Conservation (phyloP, 92 coral and sea anemone genomes). For the Montipora capitata region DNA sequence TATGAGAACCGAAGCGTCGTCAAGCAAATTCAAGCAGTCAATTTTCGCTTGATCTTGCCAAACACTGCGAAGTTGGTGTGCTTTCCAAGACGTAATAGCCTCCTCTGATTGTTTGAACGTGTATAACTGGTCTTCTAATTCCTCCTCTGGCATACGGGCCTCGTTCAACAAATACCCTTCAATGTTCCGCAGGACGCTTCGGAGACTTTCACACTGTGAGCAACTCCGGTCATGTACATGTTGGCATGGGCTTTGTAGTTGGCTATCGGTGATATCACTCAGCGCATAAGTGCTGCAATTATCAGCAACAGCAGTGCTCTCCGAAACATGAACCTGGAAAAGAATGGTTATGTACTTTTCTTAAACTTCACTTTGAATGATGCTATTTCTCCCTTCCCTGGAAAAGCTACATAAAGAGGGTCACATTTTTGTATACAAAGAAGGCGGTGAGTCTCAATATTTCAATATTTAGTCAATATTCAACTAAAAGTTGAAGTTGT, state of each 20-base stretch:
- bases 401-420: background rate
- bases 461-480: slow-evolving; percentile 1
- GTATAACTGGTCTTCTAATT: slow-evolving; percentile 37
- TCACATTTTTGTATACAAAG: background rate
- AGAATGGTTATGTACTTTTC: background rate
- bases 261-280: no score
- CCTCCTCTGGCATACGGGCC: slow-evolving; percentile 21
- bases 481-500: slow-evolving; percentile 8
- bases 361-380: background rate
- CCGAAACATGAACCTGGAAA: background rate
- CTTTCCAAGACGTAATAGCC: slow-evolving; percentile 56
- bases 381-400: background rate
- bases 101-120: slow-evolving; percentile 23
- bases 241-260: background rate
- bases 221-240: slow-evolving; percentile 43
- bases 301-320: background rate
- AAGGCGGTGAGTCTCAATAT: background rate
- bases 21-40: slow-evolving; percentile 14
- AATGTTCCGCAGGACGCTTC: slow-evolving; percentile 19
- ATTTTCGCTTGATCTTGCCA: slow-evolving; percentile 31
- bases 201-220: slow-evolving; percentile 29
- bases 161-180: slow-evolving; percentile 8
- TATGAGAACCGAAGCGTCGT: background rate
- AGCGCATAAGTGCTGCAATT: background rate
- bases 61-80: slow-evolving; percentile 46